Conservation (phyloP, 2,113 vertebrate genomes). For the Pagrus major region DNA sequence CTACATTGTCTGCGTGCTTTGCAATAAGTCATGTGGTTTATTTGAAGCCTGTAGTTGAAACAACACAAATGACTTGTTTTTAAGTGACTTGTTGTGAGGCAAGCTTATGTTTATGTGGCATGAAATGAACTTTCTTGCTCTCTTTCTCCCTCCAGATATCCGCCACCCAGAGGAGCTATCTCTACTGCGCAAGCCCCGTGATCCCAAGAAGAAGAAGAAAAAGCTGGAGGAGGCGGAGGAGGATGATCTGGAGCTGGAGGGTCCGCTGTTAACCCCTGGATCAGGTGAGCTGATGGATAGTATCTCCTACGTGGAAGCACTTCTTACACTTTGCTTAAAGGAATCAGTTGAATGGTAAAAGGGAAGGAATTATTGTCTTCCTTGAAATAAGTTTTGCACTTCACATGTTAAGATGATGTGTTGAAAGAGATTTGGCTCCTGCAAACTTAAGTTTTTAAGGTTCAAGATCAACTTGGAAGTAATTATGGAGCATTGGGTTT, state of each 20-base stretch:
- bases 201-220: constrained; percentile 99
- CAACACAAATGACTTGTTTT: constrained; percentile 29
- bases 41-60: constrained; percentile 42
- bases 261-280: constrained; percentile 94
- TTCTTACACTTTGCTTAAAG: not conserved
- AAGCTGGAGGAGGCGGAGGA: constrained; percentile 96
- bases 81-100: constrained; percentile 13
- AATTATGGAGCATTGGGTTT: not conserved
- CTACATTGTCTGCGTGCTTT: constrained; percentile 4
- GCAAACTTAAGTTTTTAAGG: constrained; percentile 13
- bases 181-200: constrained; percentile 95
- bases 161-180: constrained; percentile 98
- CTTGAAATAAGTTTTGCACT: not conserved
- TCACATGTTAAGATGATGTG: constrained; percentile 6
- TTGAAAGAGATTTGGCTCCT: not conserved
- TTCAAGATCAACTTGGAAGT: not conserved
- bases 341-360: not conserved
- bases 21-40: constrained; percentile 26
- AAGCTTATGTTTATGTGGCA: constrained; percentile 36
- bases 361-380: not conserved
- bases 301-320: not conserved
- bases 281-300: constrained; percentile 84
- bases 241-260: constrained; percentile 92
- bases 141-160: constrained; percentile 87
- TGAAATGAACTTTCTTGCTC: constrained; percentile 20